Conservation (phyloP, 2,888 invertebrate genomes). For the Apodemia duryi region DNA sequence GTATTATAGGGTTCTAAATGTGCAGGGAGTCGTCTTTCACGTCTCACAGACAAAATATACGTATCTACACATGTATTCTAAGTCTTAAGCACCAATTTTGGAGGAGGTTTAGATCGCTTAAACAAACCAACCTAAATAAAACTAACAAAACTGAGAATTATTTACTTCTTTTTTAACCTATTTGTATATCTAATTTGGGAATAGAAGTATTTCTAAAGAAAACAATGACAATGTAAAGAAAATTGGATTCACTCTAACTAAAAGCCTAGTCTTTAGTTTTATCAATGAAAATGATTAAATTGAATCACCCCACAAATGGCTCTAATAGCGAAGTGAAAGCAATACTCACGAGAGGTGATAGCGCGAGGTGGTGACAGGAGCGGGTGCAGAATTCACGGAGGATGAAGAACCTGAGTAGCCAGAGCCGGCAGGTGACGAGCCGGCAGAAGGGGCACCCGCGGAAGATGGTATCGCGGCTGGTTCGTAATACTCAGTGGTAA, state of each 20-base stretch:
- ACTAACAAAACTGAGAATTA: too few relatives aligned
- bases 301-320: slow-evolving; percentile 39
- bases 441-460: slow-evolving; percentile 76
- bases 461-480: slow-evolving; percentile 86
- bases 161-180: too few relatives aligned
- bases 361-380: slow-evolving; percentile 57
- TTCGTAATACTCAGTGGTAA: slow-evolving; percentile 95
- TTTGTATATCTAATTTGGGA: too few relatives aligned
- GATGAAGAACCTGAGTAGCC: slow-evolving; percentile 82
- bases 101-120: too few relatives aligned
- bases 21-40: too few relatives aligned
- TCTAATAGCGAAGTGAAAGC: slow-evolving; percentile 33
- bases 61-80: too few relatives aligned
- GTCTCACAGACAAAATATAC: too few relatives aligned
- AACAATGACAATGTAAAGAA: background rate
- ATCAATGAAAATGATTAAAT: background rate
- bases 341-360: slow-evolving; percentile 72
- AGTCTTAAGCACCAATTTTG: too few relatives aligned
- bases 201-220: too few relatives aligned
- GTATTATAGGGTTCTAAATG: too few relatives aligned
- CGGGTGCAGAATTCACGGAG: slow-evolving; percentile 75
- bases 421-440: slow-evolving; percentile 77
- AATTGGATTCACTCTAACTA: background rate
- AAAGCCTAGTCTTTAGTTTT: background rate
- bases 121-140: too few relatives aligned